Evolutionary conservation across 2,888 invertebrate species (phyloP), one percentile per base, ranked within the genome.

Genomic region (Hypomecis punctinalis): DNA sequence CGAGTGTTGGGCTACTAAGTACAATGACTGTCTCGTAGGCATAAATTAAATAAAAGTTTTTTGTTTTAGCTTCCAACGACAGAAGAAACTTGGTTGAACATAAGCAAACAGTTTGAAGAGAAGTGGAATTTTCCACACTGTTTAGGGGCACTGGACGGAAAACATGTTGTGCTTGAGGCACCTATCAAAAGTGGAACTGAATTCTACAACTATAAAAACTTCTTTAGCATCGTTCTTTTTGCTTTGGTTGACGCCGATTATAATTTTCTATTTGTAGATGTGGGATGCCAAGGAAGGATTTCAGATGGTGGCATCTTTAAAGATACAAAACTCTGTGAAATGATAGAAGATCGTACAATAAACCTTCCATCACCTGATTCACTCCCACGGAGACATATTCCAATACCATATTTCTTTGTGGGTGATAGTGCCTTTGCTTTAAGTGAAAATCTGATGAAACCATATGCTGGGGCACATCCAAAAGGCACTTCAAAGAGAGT

Each of bases 171-270:
- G 23, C 23, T 23, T 23, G 23, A 23, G 23, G 23, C 23, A 23
- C 23, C 23, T 23, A 23, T 23, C 23, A 23, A 23, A 23, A 23
- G 23, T 23, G 23, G 23, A 23, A 23, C 23, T 23, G 23, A 23
- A 23, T 23, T 23, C 23, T 23, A 23, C 23, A 23, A 23, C 23
- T 23, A 23, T 23, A 23, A 23, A 23, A 23, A 23, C 23, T 23
- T 23, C 23, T 76, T 67, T 58, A 81, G 80, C 68, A 73, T 84
- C 42, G 78, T 80, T 42, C 65, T 80, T 40, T 68, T 82, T 58
- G 80, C 77, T 51, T 52, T 75, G 47, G 77, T 79, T 63, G 77
- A 79, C 81, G 80, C 68, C 9, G 40, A 40, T 4, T 40, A 40
- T 40, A 42, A 63, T 52, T 82, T 80, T 72, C 73, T 73, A 37